Conservation (phyloP, 2,888 invertebrate genomes). For the Plebejus anna region DNA sequence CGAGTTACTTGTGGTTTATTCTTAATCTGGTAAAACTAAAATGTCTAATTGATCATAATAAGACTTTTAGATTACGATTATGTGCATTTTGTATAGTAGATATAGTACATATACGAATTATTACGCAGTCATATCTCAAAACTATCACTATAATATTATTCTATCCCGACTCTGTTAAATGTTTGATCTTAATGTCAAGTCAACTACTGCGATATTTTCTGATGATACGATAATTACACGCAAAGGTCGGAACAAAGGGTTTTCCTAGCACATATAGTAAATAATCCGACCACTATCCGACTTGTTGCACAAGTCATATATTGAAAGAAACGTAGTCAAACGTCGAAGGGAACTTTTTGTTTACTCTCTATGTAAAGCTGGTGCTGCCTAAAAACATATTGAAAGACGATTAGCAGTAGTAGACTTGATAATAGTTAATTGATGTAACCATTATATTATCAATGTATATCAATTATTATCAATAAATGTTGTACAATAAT, state of each 20-base stretch:
- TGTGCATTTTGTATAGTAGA: slow-evolving; percentile 27
- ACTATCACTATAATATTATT: background rate
- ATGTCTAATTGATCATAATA: background rate
- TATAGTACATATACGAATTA: slow-evolving; percentile 22
- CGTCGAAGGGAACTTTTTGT: too few relatives aligned
- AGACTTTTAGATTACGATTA: slow-evolving; percentile 21
- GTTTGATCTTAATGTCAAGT: background rate
- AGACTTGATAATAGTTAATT: background rate
- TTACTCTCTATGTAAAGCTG: too few relatives aligned
- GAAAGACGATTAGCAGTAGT: background rate
- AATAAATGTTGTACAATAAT: slow-evolving; percentile 8
- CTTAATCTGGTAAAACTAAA: background rate
- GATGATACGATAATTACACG: background rate
- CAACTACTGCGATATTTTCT: background rate
- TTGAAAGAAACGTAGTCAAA: too few relatives aligned
- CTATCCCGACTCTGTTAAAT: background rate
- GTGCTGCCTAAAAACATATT: background rate
- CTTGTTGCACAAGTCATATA: too few relatives aligned
- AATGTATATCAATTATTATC: background rate
- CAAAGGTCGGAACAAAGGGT: too few relatives aligned
- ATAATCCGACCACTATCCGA: too few relatives aligned
- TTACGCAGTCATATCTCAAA: slow-evolving; percentile 19
- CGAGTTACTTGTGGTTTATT: too few relatives aligned
- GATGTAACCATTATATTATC: background rate
- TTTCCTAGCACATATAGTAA: too few relatives aligned